Base-by-base conservation (phyloP, 2,888 invertebrate genomes). In the Coleophora deauratella region DNA sequence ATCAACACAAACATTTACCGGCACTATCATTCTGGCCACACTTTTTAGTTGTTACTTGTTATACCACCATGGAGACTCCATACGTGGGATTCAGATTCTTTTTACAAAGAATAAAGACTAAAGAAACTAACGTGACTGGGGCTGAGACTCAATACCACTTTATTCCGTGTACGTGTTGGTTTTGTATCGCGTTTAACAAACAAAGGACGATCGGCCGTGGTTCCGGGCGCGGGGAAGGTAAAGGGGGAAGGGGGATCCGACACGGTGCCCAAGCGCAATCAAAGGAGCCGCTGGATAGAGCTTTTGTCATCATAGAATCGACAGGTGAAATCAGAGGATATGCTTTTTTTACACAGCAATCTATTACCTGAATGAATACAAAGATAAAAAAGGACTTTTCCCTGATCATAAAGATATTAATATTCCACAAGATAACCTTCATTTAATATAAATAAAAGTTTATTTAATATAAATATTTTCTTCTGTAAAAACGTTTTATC, bases 121-220 rank as follows among this genome's bases (percentile, higher is more conserved):
- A 59, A 51, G 62, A 57, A 56, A 52, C 43, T 44, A 55, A 61
- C 50, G 49, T 47, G 57, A 55, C 52, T 52, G 50, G 56, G 56
- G 21, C 21, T 21, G 3, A n/a, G n/a, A n/a, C n/a, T n/a, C n/a
- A n/a, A 21, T 21, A 21, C 21, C 21, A 21, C 58, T 56, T 54
- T 67, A 64, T 68, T 69, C 59, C 56, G 50, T 61, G 59, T 65
- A 62, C 70, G 66, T 71, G 75, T 77, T 70, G 69, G 70, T 72
- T 78, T 76, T 77, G 68, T 77, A 66, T 57, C 52, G 65, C 59
- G 60, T 70, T 77, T 71, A 73, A 76, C 75, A 78, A 80, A 84
- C 79, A 82, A 82, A 80, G 76, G 74, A 57, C 62, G 68, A 72
- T 66, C 55, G 67, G 67, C 54, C 62, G 58, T 57, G 64, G 66